Base-by-base conservation (phyloP, 2,888 invertebrate genomes). In the Monoplex corrugatus region DNA sequence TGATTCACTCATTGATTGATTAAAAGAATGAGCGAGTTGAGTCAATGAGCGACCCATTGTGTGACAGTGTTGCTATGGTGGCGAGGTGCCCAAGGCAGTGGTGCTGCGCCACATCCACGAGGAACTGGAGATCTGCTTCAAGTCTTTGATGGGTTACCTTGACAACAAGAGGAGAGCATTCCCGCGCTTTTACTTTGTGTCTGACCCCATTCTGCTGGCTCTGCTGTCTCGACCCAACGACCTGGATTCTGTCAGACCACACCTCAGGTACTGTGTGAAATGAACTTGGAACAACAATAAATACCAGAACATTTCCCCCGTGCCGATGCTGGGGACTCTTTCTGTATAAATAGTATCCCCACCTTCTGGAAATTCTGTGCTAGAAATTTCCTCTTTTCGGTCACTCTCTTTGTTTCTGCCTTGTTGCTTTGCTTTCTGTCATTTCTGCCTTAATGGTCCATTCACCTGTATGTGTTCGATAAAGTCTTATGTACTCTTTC, bases 51-150 rank as follows among this genome's bases (percentile, higher is more conserved):
- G 28, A 2, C 19, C 10, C 57, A 57, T 10, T 35, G 10, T 35
- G 10, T 35, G 0, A 5, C 92, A 96, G 95, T 96, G 96, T 90
- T 96, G 96, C 90, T 95, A 95, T 92, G 95, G 95, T 32, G 96
- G 95, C 40, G 96, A 96, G 86, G 95, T 95, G 16, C 95, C 95
- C 0, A 95, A 95, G 89, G 94, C 94, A 72, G 95, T 95, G n/a
- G 94, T 95, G 57, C 92, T 96, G n/a, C 92, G 95, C 5, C 95
- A 95, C 91, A 95, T 96, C 45, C 94, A 94, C 91, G 95, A 96
- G 91, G 96, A 96, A 89, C 92, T 96, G 68, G 96, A 96, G 92
- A 94, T 95, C 87, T 96, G 96, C 92, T 96, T 96, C 92, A 96
- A 95, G 91, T 95, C 95, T 5, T 92, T 96, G 85, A 92, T 94